A percentile compares a stretch with the other conserved stretches of the same genome.
phyloP scores from a whole-genome alignment of 2,888 invertebrate species.

The Meloe dianella region DNA sequence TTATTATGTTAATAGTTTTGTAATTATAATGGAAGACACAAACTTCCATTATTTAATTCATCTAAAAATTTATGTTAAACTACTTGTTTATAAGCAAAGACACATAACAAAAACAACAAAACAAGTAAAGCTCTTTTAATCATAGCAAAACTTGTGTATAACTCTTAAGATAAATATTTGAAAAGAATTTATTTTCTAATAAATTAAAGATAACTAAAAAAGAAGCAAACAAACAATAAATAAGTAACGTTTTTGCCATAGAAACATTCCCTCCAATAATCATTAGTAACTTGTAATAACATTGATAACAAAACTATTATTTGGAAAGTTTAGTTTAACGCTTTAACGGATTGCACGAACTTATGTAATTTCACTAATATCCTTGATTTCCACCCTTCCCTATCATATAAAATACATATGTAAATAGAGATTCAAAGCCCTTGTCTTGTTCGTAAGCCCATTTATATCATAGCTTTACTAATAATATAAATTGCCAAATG shows the following conservation, averaged over 20 bases:
- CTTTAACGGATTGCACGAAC: background rate
- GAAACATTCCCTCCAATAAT: background rate
- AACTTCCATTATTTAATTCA: background rate
- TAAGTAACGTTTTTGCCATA: background rate
- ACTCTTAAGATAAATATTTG: too few species aligned
- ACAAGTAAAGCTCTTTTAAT: too few species aligned
- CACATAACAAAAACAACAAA: too few species aligned
- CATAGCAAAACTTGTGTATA: too few species aligned
- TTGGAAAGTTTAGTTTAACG: background rate
- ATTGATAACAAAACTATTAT: conserved; percentile 5
- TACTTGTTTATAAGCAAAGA: background rate
- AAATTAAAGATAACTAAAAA: too few species aligned
- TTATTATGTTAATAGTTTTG: background rate
- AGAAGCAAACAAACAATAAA: too few species aligned
- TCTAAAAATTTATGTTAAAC: background rate
- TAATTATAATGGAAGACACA: background rate
- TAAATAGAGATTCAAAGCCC: background rate
- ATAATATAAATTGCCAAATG: too few species aligned
- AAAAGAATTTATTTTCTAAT: too few species aligned
- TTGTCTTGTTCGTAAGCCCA: too few species aligned
- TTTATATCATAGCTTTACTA: too few species aligned
- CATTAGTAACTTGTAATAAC: background rate
- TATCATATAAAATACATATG: too few species aligned
- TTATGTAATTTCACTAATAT: background rate
- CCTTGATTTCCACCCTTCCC: background rate